These are phyloP conservation scores for Ctenicera cuprea DNA, from an alignment of 2,888 invertebrate genomes.

Conservation along the genomic window DNA sequence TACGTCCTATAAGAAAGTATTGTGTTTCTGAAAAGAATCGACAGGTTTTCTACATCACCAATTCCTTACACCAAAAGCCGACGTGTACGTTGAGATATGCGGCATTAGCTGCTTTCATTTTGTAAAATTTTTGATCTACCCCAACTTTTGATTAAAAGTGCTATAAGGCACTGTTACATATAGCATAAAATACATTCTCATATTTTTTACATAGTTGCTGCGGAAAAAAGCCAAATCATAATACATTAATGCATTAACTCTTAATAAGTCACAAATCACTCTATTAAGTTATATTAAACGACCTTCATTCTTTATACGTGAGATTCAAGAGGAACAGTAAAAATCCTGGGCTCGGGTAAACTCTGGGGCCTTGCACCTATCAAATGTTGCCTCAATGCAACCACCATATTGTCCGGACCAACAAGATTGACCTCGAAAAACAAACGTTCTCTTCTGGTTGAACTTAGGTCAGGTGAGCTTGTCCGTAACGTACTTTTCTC, in stretches of 20 bases:
- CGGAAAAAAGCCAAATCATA: slow-evolving; percentile 32
- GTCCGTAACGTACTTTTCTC: slow-evolving; percentile 77
- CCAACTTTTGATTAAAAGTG: slow-evolving; percentile 24
- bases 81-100: no score
- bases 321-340: slow-evolving; percentile 77
- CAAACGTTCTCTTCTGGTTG: slow-evolving; percentile 70
- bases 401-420: slow-evolving; percentile 74
- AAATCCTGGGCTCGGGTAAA: slow-evolving; percentile 74
- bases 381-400: slow-evolving; percentile 71
- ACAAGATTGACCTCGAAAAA: slow-evolving; percentile 75
- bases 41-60: no score
- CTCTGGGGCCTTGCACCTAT: slow-evolving; percentile 74
- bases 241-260: slow-evolving; percentile 25
- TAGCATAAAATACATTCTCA: slow-evolving; percentile 8
- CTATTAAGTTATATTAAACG: slow-evolving; percentile 32
- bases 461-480: slow-evolving; percentile 78
- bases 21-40: no score
- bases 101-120: background rate
- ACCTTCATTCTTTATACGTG: slow-evolving; percentile 72
- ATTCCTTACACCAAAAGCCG: no score
- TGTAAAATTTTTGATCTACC: background rate
- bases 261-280: slow-evolving; percentile 46
- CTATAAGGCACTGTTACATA: slow-evolving; percentile 40
- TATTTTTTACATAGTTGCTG: slow-evolving; percentile 15
- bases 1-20: no score